Conservation (phyloP, 2,113 vertebrate species). For the Antechinus stuartii region DNA sequence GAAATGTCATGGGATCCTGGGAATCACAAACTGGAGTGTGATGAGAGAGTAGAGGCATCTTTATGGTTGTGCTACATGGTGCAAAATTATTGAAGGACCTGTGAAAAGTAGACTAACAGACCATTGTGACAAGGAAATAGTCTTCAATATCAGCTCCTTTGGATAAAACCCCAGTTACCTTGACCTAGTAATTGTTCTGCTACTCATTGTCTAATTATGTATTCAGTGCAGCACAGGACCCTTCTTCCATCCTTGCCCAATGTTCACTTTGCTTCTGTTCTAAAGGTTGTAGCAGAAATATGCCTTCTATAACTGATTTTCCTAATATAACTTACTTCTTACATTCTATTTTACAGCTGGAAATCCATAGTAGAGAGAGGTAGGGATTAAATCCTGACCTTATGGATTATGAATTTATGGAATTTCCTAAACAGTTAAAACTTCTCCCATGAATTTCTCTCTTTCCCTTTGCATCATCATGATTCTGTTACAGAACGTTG, state of each 20-base stretch:
- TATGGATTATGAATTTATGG: neutral
- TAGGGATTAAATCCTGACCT: neutral
- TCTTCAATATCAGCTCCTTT: neutral
- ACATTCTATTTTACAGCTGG: neutral
- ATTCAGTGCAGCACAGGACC: neutral
- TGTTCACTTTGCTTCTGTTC: neutral
- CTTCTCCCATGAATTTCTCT: neutral
- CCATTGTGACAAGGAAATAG: neutral
- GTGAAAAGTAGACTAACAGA: neutral
- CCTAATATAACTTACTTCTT: neutral
- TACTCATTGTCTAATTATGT: neutral
- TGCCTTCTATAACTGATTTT: neutral
- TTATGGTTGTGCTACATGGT: neutral
- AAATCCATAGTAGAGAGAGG: neutral
- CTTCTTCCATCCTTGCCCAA: neutral
- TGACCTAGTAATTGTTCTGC: neutral
- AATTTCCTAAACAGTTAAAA: neutral
- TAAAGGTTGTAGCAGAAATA: conserved; percentile 9
- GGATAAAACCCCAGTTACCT: neutral
- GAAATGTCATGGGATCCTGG: neutral
- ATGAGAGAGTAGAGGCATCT: neutral
- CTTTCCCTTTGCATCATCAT: neutral
- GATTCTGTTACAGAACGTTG: neutral
- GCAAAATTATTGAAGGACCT: neutral
- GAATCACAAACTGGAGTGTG: neutral